A percentile compares a stretch with the other conserved stretches of the same genome.
These are phyloP conservation scores for Rotaria magnacalcarata DNA, from an alignment of 2,888 invertebrate genomes.

Conservation along the genomic window DNA sequence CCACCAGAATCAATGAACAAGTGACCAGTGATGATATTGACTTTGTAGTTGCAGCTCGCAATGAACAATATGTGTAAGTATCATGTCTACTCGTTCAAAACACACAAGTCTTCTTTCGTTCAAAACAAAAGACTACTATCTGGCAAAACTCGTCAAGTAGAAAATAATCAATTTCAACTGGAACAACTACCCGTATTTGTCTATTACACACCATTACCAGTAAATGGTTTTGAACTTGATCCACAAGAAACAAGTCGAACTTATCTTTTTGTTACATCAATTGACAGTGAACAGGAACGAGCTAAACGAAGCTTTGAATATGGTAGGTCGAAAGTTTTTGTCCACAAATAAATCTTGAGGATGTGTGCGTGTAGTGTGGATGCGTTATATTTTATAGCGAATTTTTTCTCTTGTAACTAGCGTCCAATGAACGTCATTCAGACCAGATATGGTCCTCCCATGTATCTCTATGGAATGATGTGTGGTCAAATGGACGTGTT, in stretches of 20 bases:
- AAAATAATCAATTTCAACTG: neutral
- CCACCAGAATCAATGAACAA: neutral
- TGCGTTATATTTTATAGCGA: too few relatives aligned
- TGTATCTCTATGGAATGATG: constrained; percentile 49
- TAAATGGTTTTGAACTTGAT: neutral
- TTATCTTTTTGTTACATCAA: constrained; percentile 45
- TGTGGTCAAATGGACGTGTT: constrained; percentile 54
- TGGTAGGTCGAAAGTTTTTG: neutral
- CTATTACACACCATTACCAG: neutral
- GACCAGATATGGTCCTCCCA: neutral
- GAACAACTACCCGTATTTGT: neutral
- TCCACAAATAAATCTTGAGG: too few relatives aligned
- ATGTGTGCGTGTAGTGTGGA: too few relatives aligned
- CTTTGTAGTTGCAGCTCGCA: neutral
- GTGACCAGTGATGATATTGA: neutral
- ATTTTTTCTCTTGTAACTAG: neutral
- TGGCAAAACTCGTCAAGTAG: neutral
- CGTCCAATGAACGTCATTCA: neutral
- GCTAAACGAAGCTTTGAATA: constrained; percentile 45
- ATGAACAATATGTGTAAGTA: neutral
- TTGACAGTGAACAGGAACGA: constrained; percentile 43
- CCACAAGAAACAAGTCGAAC: neutral
- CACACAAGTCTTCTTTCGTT: neutral
- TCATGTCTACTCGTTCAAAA: too few relatives aligned
- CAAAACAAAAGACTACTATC: neutral